Percentiles rank a stretch among this genome's conserved stretches.
Conservation (phyloP, 92 coral and sea anemone genomes). For the Bergia sp. region DNA sequence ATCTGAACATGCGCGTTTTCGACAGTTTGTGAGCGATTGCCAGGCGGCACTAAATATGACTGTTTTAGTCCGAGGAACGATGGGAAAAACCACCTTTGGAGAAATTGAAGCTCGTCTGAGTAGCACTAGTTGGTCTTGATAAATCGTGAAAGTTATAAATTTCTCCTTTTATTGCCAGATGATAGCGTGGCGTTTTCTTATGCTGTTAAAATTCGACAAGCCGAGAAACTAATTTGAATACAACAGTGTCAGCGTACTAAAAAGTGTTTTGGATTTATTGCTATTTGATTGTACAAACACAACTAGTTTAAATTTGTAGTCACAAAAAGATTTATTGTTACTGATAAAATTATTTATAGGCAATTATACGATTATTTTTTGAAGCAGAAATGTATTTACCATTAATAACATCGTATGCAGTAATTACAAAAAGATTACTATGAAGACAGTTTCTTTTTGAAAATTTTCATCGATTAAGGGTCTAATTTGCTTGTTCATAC, state of each 20-base stretch:
- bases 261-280: not conserved
- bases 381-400: too few species aligned
- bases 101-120: constrained; percentile 45
- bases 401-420: too few species aligned
- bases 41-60: constrained; percentile 54
- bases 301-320: not conserved
- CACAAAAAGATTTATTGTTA: too few species aligned
- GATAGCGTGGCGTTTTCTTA: not conserved
- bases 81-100: constrained; percentile 55
- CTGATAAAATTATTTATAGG: not conserved
- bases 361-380: too few species aligned
- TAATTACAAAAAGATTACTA: too few species aligned
- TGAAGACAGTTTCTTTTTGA: too few species aligned
- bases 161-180: not conserved
- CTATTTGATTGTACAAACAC: not conserved
- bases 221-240: not conserved
- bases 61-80: constrained; percentile 57
- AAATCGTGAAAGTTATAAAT: not conserved
- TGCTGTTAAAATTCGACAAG: not conserved
- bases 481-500: too few species aligned
- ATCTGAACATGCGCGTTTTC: constrained; percentile 48
- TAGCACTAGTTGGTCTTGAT: constrained; percentile 15
- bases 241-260: not conserved
- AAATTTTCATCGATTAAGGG: too few species aligned
- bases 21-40: constrained; percentile 62